Base-by-base conservation (phyloP, 2,797 vertebrate species). In the Limnodromus scolopaceus region DNA sequence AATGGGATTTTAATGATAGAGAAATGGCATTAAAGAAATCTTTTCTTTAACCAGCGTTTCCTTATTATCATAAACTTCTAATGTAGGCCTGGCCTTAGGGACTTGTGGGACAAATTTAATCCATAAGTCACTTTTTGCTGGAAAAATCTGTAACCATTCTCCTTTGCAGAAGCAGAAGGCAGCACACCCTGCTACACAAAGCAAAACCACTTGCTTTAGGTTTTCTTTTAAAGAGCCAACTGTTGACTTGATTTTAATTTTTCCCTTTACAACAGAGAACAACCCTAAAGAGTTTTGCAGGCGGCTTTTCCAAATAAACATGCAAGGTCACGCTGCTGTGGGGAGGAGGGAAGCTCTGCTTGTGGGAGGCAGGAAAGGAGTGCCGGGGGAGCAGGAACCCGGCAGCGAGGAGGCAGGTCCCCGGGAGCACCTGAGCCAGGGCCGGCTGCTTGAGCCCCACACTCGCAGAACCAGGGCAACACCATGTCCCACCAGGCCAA, bases 281-380 rank as follows among this genome's bases (percentile, higher is more conserved):
- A 81, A 32, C 19, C 38, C 69, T 72, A 28, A 91, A 70, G 76
- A 79, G 78, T 85, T 96, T 58, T 87, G 88, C 80, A 85, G 86
- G 45, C 19, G 2, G 68, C 63, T 83, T 90, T 90, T 95, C 53
- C 74, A 93, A 94, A 95, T 54, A 96, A 96, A 94, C 75, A 92
- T 5, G 3, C 46, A 30, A 15, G 0, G 4, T 87, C 80, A 58
- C 1, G 15, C 45, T 79, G 83, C 55, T 57, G 48, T 58, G 48
- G 38, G 48, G 83, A 91, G 78, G 45, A 65, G 87, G 84, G 45
- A 54, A 79, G 49, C 57, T 51, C 75, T 69, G 75, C 75, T 84
- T 61, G 84, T 19, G 2, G 2, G 46, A 45, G 81, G 13, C 78
- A 96, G 93, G 93, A 92, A 94, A 87, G 3, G 25, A 85, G 53